Conservation (phyloP, 2,888 invertebrate species). For the Drosophila antonietae region DNA sequence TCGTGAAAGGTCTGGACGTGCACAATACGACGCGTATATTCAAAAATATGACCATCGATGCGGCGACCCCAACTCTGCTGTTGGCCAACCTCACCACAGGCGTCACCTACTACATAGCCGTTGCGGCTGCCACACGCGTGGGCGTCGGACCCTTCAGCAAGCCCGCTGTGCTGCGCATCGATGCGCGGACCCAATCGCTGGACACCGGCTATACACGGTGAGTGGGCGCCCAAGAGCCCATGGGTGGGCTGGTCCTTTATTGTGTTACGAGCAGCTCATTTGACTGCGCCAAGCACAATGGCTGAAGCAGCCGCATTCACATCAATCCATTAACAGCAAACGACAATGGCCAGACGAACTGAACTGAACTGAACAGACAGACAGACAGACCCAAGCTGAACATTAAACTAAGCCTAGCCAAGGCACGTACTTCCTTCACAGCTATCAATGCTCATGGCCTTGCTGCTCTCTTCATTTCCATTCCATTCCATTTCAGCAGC, state of each 20-base stretch:
- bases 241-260: constrained; percentile 24
- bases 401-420: constrained; percentile 74
- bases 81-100: constrained; percentile 93
- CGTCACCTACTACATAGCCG: constrained; percentile 92
- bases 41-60: constrained; percentile 90
- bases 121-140: constrained; percentile 92
- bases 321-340: constrained; percentile 80
- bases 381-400: constrained; percentile 22
- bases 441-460: constrained; percentile 48
- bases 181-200: constrained; percentile 86
- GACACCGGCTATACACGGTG: constrained; percentile 85
- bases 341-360: constrained; percentile 66
- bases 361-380: constrained; percentile 8
- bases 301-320: constrained; percentile 49
- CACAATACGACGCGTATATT: constrained; percentile 86
- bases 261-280: constrained; percentile 65
- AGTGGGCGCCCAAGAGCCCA: constrained; percentile 18
- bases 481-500: constrained; percentile 73
- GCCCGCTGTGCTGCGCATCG: constrained; percentile 88
- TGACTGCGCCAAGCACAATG: constrained; percentile 70
- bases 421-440: constrained; percentile 64
- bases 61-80: constrained; percentile 89
- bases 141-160: constrained; percentile 93
- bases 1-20: constrained; percentile 87
- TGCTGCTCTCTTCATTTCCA: constrained; percentile 32